A percentile compares a stretch with the other conserved stretches of the same genome.
phyloP scores from a whole-genome alignment of 2,113 vertebrate genomes.

The Psittacara wagleri region DNA sequence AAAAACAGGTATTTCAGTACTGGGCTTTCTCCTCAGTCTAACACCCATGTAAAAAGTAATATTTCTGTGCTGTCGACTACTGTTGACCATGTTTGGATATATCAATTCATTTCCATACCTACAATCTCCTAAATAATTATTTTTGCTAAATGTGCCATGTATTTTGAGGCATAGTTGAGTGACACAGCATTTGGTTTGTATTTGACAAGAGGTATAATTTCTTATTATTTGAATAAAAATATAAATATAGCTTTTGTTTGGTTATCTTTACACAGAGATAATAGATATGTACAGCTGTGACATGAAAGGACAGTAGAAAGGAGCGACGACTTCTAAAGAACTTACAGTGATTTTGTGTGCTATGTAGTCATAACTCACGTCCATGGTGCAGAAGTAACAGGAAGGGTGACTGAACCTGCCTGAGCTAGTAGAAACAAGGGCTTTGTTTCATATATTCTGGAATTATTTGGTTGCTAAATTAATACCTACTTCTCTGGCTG shows the following conservation, averaged over 20 bases:
- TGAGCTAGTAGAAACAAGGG: neutral
- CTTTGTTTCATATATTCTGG: neutral
- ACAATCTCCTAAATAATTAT: neutral
- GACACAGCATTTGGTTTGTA: neutral
- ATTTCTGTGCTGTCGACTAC: neutral
- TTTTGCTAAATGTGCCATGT: neutral
- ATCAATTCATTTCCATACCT: neutral
- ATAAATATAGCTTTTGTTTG: neutral
- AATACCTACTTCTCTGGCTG: neutral
- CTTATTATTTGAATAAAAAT: neutral
- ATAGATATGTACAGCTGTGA: fast-evolving
- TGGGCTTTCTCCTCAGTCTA: neutral
- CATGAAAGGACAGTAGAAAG: neutral
- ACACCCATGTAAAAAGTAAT: neutral
- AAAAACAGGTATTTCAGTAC: neutral
- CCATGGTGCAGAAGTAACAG: neutral
- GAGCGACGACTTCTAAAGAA: neutral
- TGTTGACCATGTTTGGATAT: neutral
- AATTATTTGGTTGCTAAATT: neutral
- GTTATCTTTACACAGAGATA: neutral
- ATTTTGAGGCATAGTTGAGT: neutral
- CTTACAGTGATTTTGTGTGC: neutral
- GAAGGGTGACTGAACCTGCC: neutral
- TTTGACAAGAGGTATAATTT: neutral
- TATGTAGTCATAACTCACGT: fast-evolving